phyloP scores from a whole-genome alignment of 2,888 invertebrate genomes.

The Orthosia incerta region DNA sequence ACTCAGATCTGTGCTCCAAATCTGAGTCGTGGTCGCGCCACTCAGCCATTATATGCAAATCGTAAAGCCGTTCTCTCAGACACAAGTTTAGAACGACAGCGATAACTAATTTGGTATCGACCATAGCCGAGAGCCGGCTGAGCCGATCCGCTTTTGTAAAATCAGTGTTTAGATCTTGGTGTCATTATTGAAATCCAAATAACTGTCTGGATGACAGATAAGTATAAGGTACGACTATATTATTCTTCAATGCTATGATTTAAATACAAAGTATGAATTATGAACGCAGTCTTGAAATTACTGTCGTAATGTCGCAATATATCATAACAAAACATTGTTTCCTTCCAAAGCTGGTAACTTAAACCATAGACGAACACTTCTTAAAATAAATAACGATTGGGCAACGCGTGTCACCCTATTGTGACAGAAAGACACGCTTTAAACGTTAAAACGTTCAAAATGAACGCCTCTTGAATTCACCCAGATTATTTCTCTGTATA shows the following conservation, averaged over 20 bases:
- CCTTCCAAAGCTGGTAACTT: conserved; percentile 68
- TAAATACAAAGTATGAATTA: conserved; percentile 53
- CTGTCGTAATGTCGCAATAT: conserved; percentile 33
- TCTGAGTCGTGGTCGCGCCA: conserved; percentile 84
- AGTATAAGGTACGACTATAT: conserved; percentile 48
- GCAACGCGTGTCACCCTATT: conserved; percentile 81
- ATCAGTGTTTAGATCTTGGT: conserved; percentile 56
- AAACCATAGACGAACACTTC: conserved; percentile 70
- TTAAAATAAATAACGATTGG: conserved; percentile 81
- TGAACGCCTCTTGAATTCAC: conserved; percentile 75
- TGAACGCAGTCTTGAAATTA: conserved; percentile 40
- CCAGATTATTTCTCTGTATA: conserved; percentile 70
- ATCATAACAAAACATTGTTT: conserved; percentile 24
- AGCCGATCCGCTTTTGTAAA: conserved; percentile 45
- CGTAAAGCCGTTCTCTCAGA: conserved; percentile 75
- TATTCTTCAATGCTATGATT: conserved; percentile 53
- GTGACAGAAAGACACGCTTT: conserved; percentile 68
- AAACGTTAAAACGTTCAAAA: conserved; percentile 65
- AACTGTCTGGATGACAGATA: conserved; percentile 39
- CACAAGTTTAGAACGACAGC: conserved; percentile 78
- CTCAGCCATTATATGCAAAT: conserved; percentile 87
- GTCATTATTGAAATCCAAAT: conserved; percentile 55
- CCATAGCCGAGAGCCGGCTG: conserved; percentile 21
- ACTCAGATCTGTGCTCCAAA: conserved; percentile 84
- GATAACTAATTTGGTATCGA: conserved; percentile 70